phyloP scores from a whole-genome alignment of 2,797 vertebrate genomes.

The Sebastes dallii region DNA sequence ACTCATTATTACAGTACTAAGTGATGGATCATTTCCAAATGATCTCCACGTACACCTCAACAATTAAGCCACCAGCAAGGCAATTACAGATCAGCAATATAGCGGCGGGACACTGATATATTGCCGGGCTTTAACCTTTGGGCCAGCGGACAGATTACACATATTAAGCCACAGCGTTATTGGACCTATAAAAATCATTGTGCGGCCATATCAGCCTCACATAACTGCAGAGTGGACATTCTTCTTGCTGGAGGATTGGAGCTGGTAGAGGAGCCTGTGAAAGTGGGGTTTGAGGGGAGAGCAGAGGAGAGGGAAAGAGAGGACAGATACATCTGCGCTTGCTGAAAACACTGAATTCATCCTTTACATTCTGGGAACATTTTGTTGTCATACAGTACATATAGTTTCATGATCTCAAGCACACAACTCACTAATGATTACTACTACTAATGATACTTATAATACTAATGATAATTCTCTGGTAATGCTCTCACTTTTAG shows the following conservation, averaged over 20 bases:
- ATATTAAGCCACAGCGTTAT: slow-evolving; percentile 82
- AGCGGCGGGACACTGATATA: slow-evolving; percentile 82
- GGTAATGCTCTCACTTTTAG: not conserved
- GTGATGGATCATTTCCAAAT: slow-evolving; percentile 86
- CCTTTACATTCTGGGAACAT: not conserved
- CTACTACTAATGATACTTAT: no score
- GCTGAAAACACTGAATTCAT: not conserved
- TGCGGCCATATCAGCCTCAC: slow-evolving; percentile 43
- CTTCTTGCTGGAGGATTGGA: slow-evolving; percentile 15
- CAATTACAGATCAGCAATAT: slow-evolving; percentile 84
- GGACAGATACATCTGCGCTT: slow-evolving; percentile 7
- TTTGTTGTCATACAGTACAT: not conserved
- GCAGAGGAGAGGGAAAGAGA: not conserved
- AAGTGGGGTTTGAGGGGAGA: slow-evolving; percentile 3
- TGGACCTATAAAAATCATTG: slow-evolving; percentile 81
- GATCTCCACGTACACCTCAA: slow-evolving; percentile 81
- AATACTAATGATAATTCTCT: not conserved
- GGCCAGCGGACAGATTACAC: slow-evolving; percentile 73
- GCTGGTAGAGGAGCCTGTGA: slow-evolving; percentile 11
- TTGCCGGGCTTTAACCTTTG: slow-evolving; percentile 82
- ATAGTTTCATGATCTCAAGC: no score
- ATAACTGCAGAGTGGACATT: slow-evolving; percentile 65
- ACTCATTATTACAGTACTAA: slow-evolving; percentile 86
- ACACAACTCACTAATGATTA: not conserved
- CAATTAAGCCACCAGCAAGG: slow-evolving; percentile 85